Percentiles rank a stretch among this genome's conserved stretches.
Conservation (phyloP, 2,113 vertebrate genomes). For the Sylvietta virens region DNA sequence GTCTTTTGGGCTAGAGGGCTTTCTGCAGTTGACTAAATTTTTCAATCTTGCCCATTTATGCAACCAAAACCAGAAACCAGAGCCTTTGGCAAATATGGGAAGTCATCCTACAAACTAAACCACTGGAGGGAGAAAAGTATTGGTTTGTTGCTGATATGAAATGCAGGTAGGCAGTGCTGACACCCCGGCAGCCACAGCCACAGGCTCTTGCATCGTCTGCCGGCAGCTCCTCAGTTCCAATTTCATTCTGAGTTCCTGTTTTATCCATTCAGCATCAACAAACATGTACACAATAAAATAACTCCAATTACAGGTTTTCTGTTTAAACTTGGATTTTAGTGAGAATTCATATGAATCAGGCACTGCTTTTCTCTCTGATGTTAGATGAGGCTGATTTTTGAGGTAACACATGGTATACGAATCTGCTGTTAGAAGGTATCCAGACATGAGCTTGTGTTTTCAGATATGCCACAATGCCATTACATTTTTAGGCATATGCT, state of each 20-base stretch:
- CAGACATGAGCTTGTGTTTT: neutral
- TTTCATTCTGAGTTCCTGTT: neutral
- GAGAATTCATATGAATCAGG: neutral
- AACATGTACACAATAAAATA: neutral
- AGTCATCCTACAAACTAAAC: neutral
- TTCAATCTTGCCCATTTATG: neutral
- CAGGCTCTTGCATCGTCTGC: rapidly evolving
- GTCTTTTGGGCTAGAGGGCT: neutral
- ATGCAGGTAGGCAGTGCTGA: neutral
- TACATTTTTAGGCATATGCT: neutral
- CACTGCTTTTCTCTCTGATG: neutral
- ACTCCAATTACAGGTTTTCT: neutral
- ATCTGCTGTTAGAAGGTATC: neutral
- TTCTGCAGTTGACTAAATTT: neutral
- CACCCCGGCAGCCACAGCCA: neutral
- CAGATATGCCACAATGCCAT: neutral
- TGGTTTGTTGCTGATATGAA: neutral
- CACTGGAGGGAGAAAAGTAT: neutral
- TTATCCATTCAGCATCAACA: neutral
- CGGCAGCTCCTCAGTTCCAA: neutral
- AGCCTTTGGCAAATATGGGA: neutral
- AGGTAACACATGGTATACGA: neutral
- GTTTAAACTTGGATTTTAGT: neutral
- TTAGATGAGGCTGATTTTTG: neutral
- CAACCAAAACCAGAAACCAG: neutral